Base-by-base conservation (phyloP, 1,140 invertebrate genomes). In the Tetramorium alpestre region DNA sequence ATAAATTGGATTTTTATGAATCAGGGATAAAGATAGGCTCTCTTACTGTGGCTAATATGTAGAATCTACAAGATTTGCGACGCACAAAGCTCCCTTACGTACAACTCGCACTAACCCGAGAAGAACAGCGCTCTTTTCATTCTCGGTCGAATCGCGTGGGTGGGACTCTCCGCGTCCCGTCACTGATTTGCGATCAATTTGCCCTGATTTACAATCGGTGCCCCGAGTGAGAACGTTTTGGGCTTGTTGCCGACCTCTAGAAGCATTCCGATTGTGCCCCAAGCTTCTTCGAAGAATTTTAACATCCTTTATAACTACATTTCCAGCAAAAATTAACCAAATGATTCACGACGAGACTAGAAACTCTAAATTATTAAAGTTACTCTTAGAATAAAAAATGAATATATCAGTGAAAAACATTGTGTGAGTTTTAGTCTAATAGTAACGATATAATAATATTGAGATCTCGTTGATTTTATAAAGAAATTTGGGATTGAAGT, bases 161-260 rank as follows among this genome's bases (percentile, higher is more conserved):
- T 91, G 92, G 89, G 76, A 88, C 82, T 69, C 64, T 76, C 60
- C 56, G 76, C 51, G 60, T 60, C 56, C 62, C 51, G 73, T 49
- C 72, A 82, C 92, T 94, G 94, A 95, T 94, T 95, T 94, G 94
- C 93, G 93, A 94, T 95, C 93, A 94, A 95, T 94, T 95, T 94
- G 94, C 93, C 91, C 93, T 94, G 94, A 95, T 95, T 95, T 94
- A 95, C 92, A 94, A 93, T 94, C 92, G 87, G 77, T 69, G 60
- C 60, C 56, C 70, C 33, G 77, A 76, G 60, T 28, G 73, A 51
- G 86, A 72, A 69, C 47, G 41, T 92, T 89, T 90, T 86, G 85
- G 88, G 91, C 88, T 78, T 90, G 86, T 81, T 67, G 81, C 72
- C 65, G 82, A 65, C 51, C 77, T 60, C 76, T 77, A 73, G 58